Conservation (phyloP, 2,888 invertebrate genomes). For the Stegophylla sp. region DNA sequence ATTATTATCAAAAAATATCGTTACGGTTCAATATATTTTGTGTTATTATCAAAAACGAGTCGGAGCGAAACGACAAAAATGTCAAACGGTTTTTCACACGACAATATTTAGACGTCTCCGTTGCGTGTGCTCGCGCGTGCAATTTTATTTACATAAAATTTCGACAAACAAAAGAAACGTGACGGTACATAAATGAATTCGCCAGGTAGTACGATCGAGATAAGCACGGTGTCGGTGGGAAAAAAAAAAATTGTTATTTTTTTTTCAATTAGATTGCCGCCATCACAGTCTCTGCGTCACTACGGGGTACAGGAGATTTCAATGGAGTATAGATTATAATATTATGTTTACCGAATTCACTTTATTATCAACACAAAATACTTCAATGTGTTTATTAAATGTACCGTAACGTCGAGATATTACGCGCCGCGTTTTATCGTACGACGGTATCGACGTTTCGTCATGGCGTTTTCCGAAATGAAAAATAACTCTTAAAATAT, state of each 20-base stretch:
- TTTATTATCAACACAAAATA: background rate
- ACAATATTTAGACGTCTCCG: background rate
- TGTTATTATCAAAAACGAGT: background rate
- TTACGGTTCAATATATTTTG: background rate
- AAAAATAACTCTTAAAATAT: background rate
- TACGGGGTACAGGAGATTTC: too few species aligned
- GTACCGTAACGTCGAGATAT: background rate
- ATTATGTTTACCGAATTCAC: background rate
- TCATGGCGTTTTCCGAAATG: too few species aligned
- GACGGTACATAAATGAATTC: conserved; percentile 9
- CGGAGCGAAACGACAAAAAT: background rate
- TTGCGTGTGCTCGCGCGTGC: background rate
- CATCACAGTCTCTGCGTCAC: too few species aligned
- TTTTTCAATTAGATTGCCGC: conserved; percentile 4
- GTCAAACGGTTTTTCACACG: background rate
- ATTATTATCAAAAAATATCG: background rate
- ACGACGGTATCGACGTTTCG: background rate
- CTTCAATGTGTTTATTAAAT: background rate
- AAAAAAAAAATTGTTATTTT: too few species aligned
- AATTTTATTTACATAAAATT: conserved; percentile 7
- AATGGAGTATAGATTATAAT: background rate
- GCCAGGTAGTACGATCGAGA: background rate
- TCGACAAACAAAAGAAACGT: conserved; percentile 17
- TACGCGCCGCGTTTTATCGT: too few species aligned
- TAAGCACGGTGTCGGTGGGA: too few species aligned